phyloP scores from a whole-genome alignment of 2,797 vertebrate genomes.

The Micropoecilia bifurca region DNA sequence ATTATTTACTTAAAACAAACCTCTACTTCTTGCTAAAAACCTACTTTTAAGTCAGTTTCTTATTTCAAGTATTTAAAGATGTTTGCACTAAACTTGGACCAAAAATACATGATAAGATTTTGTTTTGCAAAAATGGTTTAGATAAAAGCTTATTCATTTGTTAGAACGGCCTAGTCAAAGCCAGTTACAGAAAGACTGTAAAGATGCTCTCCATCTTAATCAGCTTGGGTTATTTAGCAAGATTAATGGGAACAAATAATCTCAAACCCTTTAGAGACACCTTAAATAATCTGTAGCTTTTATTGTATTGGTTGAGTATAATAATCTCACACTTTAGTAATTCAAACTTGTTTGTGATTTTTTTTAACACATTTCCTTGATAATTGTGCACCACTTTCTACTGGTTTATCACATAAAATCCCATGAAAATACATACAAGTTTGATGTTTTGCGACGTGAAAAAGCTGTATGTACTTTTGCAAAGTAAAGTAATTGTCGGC shows the following conservation, averaged over 20 bases:
- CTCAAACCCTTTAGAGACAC: background rate
- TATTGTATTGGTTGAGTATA: background rate
- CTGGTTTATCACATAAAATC: background rate
- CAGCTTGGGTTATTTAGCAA: background rate
- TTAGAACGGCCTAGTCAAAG: background rate
- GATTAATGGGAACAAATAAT: background rate
- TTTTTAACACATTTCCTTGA: background rate
- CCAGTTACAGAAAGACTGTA: background rate
- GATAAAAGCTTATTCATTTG: background rate
- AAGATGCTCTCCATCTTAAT: background rate
- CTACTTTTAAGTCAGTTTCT: too few species aligned
- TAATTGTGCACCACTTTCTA: background rate
- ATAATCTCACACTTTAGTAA: background rate
- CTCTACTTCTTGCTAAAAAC: too few species aligned
- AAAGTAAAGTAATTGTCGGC: background rate
- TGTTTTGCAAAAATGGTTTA: background rate
- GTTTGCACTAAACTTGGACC: too few species aligned
- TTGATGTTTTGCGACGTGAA: background rate
- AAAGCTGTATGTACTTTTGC: background rate
- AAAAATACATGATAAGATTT: too few species aligned
- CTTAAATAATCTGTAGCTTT: background rate
- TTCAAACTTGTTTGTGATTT: background rate
- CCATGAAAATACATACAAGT: background rate
- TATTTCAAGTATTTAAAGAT: too few species aligned
- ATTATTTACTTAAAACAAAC: too few species aligned